Percentiles rank a stretch among this genome's conserved stretches.
These are phyloP conservation scores for Pristis pectinata DNA, from an alignment of 2,797 vertebrate genomes.

Conservation along the genomic window DNA sequence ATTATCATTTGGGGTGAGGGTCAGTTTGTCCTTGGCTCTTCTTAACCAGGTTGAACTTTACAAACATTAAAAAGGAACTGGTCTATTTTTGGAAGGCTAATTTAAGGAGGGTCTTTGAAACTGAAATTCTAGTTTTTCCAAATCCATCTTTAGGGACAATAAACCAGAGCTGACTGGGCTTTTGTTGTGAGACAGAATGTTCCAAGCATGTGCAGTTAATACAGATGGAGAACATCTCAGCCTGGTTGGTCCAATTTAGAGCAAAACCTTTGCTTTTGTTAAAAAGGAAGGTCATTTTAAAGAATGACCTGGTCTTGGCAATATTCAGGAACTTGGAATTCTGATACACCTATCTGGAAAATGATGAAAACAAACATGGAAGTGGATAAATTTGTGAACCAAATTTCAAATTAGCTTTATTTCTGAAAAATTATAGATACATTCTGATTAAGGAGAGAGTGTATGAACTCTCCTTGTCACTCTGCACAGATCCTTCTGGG, in stretches of 20 bases:
- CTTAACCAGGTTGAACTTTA: neutral
- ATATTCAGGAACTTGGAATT: neutral
- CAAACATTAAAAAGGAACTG: neutral
- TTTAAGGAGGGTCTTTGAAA: neutral
- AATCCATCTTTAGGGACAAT: neutral
- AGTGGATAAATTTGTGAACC: neutral
- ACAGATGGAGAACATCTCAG: neutral
- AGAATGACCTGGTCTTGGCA: neutral
- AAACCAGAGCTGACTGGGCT: neutral
- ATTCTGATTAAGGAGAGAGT: neutral
- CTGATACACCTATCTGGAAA: neutral
- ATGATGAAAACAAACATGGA: neutral
- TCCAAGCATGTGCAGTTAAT: neutral
- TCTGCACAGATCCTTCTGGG: neutral
- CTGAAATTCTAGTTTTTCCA: neutral
- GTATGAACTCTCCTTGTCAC: neutral
- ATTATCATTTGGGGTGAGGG: neutral
- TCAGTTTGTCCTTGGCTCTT: neutral
- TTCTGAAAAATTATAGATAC: neutral
- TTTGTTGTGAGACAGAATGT: neutral
- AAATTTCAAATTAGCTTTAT: neutral
- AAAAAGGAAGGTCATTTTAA: neutral
- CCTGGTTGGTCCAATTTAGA: neutral
- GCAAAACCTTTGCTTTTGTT: neutral
- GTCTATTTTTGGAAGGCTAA: neutral